phyloP scores from a whole-genome alignment of 2,888 invertebrate genomes.

The Boloria selene region DNA sequence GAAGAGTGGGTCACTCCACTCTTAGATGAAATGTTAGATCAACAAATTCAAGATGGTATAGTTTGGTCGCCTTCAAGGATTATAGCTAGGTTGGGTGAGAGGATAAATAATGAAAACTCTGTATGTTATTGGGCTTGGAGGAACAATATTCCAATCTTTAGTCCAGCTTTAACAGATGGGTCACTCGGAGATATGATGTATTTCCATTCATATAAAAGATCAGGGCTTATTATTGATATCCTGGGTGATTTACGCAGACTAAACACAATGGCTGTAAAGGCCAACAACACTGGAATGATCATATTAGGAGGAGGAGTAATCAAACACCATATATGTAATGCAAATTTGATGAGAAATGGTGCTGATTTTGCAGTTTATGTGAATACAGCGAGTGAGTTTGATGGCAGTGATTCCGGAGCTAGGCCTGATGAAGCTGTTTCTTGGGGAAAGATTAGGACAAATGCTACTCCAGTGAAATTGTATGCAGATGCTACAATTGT shows the following conservation, averaged over 20 bases:
- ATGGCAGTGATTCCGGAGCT: slow-evolving; percentile 99
- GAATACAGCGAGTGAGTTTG: slow-evolving; percentile 97
- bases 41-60: slow-evolving; percentile 88
- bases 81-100: slow-evolving; percentile 89
- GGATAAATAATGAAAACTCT: slow-evolving; percentile 94
- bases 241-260: slow-evolving; percentile 93
- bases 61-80: slow-evolving; percentile 92
- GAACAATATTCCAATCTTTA: slow-evolving; percentile 98
- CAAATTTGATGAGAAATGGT: slow-evolving; percentile 99
- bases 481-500: slow-evolving; percentile 97
- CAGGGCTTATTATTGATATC: slow-evolving; percentile 96
- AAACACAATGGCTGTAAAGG: slow-evolving; percentile 97
- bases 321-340: slow-evolving; percentile 99
- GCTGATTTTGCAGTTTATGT: slow-evolving; percentile 97
- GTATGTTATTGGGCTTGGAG: slow-evolving; percentile 98
- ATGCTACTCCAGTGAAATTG: slow-evolving; percentile 95
- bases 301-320: slow-evolving; percentile 97
- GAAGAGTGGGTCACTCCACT: slow-evolving; percentile 98
- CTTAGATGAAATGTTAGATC: slow-evolving; percentile 93
- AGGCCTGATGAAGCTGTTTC: slow-evolving; percentile 99
- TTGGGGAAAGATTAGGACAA: slow-evolving; percentile 98
- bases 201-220: slow-evolving; percentile 96
- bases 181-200: slow-evolving; percentile 99
- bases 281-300: slow-evolving; percentile 96
- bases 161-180: slow-evolving; percentile 99